phyloP scores from a whole-genome alignment of 2,797 vertebrate species.

The Fratercula arctica region DNA sequence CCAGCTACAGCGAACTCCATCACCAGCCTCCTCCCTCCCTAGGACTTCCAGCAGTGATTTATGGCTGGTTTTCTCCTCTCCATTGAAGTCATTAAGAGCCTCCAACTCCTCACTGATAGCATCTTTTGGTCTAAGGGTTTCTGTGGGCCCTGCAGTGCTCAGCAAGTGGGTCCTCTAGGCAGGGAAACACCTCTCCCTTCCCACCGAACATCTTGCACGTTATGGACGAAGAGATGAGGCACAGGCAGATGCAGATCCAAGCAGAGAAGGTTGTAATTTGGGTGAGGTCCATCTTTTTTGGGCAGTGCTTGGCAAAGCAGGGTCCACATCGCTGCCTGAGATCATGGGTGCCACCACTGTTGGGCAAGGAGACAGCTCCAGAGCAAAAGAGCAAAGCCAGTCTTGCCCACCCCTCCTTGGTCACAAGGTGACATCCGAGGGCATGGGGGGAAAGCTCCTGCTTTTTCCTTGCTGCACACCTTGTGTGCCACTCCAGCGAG shows the following conservation, averaged over 20 bases:
- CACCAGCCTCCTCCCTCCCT: not conserved
- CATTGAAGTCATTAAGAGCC: not conserved
- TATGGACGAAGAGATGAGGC: not conserved
- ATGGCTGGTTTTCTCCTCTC: not conserved
- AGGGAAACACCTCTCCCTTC: not conserved
- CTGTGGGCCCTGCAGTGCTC: not conserved
- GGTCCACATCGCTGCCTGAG: not conserved
- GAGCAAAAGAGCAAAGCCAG: not conserved
- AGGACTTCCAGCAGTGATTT: not conserved
- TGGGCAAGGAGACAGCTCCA: not conserved
- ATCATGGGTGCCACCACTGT: not conserved
- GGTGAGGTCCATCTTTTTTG: not conserved
- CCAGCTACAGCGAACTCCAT: not conserved
- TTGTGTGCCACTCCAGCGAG: not conserved
- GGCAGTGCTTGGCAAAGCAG: not conserved
- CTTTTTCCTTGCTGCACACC: not conserved
- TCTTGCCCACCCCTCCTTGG: not conserved
- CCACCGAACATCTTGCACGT: not conserved
- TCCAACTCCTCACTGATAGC: not conserved
- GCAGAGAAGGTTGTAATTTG: not conserved
- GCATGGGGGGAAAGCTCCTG: not conserved
- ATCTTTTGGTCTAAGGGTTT: not conserved
- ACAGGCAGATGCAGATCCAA: not conserved
- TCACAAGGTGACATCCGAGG: not conserved
- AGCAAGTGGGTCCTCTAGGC: not conserved